Conservation (phyloP, 2,113 vertebrate genomes). For the Lophotis ruficrista region DNA sequence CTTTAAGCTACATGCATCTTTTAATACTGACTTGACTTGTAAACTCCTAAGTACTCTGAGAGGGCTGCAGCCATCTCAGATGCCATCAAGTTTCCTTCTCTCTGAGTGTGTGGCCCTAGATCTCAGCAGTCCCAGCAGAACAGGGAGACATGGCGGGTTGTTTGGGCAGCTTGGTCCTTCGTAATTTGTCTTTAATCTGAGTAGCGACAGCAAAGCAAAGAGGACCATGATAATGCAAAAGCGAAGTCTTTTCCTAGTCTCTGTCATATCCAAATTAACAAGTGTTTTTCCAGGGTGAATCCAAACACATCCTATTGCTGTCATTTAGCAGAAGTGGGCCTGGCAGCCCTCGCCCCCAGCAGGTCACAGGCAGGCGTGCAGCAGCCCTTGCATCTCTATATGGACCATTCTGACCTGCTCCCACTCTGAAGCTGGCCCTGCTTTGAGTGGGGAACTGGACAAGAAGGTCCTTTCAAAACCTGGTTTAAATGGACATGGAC, state of each 20-base stretch:
- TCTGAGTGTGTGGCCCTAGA: rapidly evolving
- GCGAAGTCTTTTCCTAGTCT: not conserved
- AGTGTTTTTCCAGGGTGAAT: not conserved
- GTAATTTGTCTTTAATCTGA: not conserved
- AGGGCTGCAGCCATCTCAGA: not conserved
- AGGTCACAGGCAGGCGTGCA: rapidly evolving
- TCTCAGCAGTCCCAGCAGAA: not conserved
- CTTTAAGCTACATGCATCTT: not conserved
- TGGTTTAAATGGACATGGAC: not conserved
- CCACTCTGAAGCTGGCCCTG: not conserved
- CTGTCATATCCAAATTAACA: not conserved
- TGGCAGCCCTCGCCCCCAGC: not conserved
- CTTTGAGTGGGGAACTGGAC: not conserved
- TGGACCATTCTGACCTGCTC: not conserved
- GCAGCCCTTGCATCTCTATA: rapidly evolving
- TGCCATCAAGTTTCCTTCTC: not conserved
- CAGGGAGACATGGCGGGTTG: not conserved
- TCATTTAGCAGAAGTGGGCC: not conserved
- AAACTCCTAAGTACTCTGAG: not conserved
- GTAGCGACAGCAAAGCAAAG: not conserved
- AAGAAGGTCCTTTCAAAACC: not conserved
- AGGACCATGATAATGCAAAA: not conserved
- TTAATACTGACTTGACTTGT: not conserved
- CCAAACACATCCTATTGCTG: not conserved
- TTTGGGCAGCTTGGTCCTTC: rapidly evolving